A percentile compares a stretch with the other conserved stretches of the same genome.
Conservation (phyloP, 2,888 invertebrate genomes). For the Galeruca laticollis region DNA sequence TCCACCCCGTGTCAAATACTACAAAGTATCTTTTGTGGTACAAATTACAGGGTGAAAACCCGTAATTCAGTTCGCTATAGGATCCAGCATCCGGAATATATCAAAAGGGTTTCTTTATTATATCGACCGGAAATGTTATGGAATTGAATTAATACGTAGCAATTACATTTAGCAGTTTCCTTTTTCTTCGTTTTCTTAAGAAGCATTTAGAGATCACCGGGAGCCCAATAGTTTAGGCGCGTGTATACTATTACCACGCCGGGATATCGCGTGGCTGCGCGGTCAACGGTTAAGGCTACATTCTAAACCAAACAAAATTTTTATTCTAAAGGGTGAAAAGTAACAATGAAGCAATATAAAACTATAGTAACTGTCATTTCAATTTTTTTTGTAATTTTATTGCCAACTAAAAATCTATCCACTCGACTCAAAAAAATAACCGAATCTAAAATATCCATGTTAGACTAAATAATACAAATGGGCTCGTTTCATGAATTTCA, state of each 20-base stretch:
- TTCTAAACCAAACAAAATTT: neutral
- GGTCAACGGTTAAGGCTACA: slow-evolving; percentile 55
- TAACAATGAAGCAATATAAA: slow-evolving; percentile 43
- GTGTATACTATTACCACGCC: slow-evolving; percentile 63
- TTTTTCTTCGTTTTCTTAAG: slow-evolving; percentile 65
- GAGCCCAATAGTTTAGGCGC: slow-evolving; percentile 59
- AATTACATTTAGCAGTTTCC: slow-evolving; percentile 60
- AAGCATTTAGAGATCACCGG: slow-evolving; percentile 64
- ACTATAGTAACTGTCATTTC: too few relatives aligned
- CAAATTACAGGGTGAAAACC: slow-evolving; percentile 66
- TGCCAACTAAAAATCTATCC: too few relatives aligned
- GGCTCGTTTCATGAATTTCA: too few relatives aligned
- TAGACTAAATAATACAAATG: too few relatives aligned
- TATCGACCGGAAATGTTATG: slow-evolving; percentile 64
- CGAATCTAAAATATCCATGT: too few relatives aligned
- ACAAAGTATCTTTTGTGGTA: slow-evolving; percentile 61
- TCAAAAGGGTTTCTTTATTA: slow-evolving; percentile 62
- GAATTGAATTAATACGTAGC: slow-evolving; percentile 69
- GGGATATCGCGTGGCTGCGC: slow-evolving; percentile 62
- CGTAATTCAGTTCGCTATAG: slow-evolving; percentile 64
- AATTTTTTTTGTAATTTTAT: too few relatives aligned
- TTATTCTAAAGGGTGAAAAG: slow-evolving; percentile 33
- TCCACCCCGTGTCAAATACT: slow-evolving; percentile 60
- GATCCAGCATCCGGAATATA: slow-evolving; percentile 62
- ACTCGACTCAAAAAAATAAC: too few relatives aligned